Evolutionary conservation across 2,888 invertebrate genomes (phyloP).

Genomic region (Drosophila stalkeri): DNA sequence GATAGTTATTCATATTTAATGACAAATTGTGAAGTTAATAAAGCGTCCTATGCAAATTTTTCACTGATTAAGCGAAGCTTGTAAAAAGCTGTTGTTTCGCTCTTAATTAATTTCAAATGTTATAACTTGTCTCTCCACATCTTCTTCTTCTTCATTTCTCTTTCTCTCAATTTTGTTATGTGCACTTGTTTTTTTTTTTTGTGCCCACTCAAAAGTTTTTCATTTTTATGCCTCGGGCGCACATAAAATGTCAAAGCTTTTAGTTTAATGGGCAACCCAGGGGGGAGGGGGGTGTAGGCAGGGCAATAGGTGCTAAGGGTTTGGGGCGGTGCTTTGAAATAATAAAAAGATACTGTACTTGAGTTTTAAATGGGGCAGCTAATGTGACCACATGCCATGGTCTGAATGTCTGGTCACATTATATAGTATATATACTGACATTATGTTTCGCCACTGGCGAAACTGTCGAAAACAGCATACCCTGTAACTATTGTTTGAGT

Average conservation of each 20-base stretch:
- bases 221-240: slow-evolving; percentile 2
- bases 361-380: slow-evolving; percentile 17
- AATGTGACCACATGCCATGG: slow-evolving; percentile 7
- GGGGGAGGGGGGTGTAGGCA: neutral
- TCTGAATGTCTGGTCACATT: neutral
- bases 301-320: neutral
- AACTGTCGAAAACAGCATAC: neutral
- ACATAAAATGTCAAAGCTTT: slow-evolving; percentile 53
- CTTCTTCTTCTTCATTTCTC: neutral
- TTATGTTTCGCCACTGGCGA: neutral
- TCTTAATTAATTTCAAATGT: slow-evolving; percentile 38
- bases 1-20: too few relatives aligned
- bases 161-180: slow-evolving; percentile 17
- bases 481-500: neutral
- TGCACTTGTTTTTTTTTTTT: slow-evolving; percentile 9
- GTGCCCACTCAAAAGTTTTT: slow-evolving; percentile 20
- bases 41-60: neutral
- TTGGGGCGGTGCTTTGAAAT: neutral
- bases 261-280: slow-evolving; percentile 51
- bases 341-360: slow-evolving; percentile 8
- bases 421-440: neutral
- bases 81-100: neutral
- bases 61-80: neutral
- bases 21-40: neutral
- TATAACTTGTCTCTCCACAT: neutral